phyloP scores from a whole-genome alignment of 2,888 invertebrate genomes.

The Conistra vaccinii region DNA sequence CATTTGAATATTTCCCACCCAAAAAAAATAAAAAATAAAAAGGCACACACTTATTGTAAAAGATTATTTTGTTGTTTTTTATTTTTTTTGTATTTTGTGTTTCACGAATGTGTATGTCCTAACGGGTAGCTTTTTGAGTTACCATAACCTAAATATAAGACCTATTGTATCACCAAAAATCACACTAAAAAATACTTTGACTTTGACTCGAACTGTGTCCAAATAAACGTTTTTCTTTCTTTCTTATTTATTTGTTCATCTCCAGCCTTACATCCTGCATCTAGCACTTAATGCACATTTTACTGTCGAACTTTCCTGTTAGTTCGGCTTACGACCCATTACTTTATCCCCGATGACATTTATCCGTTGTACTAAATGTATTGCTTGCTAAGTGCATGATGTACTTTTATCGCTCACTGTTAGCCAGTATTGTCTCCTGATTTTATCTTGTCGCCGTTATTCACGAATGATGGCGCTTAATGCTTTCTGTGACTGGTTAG shows the following conservation, averaged over 20 bases:
- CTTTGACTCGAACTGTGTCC: too few relatives aligned
- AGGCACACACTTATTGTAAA: too few relatives aligned
- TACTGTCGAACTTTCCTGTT: slow-evolving; percentile 38
- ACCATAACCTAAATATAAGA: too few relatives aligned
- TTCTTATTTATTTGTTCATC: neutral
- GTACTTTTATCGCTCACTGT: slow-evolving; percentile 55
- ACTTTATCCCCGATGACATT: slow-evolving; percentile 64
- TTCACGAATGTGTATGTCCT: too few relatives aligned
- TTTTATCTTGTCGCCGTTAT: slow-evolving; percentile 63
- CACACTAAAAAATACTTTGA: too few relatives aligned
- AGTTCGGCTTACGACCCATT: slow-evolving; percentile 56
- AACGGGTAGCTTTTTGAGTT: too few relatives aligned
- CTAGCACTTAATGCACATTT: slow-evolving; percentile 35
- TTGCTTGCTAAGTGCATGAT: slow-evolving; percentile 59
- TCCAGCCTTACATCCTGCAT: neutral
- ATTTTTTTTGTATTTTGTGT: too few relatives aligned
- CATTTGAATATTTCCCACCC: too few relatives aligned
- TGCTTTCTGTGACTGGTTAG: slow-evolving; percentile 31
- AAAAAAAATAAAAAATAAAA: too few relatives aligned
- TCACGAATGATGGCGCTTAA: slow-evolving; percentile 47
- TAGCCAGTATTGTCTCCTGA: slow-evolving; percentile 61
- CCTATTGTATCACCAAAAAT: too few relatives aligned
- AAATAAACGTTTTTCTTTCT: too few relatives aligned
- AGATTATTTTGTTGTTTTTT: too few relatives aligned
- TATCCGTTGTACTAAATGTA: slow-evolving; percentile 64